Percentiles rank a stretch among this genome's conserved stretches.
Evolutionary conservation across 2,888 invertebrate species (phyloP).

Genomic region (Hemaris fuciformis): DNA sequence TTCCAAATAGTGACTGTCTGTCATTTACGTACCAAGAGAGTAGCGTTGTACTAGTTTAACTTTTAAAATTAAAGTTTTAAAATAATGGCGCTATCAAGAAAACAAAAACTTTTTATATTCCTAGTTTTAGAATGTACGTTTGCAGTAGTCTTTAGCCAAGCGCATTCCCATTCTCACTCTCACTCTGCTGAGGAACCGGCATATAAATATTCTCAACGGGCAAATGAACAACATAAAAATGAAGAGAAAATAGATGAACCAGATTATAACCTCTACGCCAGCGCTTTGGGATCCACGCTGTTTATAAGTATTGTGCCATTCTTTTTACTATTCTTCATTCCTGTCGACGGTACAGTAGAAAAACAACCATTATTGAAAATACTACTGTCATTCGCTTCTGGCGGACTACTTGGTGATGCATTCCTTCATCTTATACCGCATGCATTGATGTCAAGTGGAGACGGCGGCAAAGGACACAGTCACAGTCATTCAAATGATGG

Average conservation of each 20-base stretch:
- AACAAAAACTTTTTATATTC: conserved; percentile 1
- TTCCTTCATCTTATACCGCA: conserved; percentile 99
- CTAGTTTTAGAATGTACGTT: conserved; percentile 38
- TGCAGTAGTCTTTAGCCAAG: conserved; percentile 54
- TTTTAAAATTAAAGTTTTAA: not conserved
- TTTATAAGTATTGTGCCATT: conserved; percentile 98
- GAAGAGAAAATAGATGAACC: conserved; percentile 61
- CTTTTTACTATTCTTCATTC: conserved; percentile 95
- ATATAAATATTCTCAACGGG: conserved; percentile 91
- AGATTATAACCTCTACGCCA: conserved; percentile 84
- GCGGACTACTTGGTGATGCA: conserved; percentile 98
- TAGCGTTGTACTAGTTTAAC: not conserved
- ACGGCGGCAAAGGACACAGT: conserved; percentile 68
- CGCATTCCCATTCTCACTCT: conserved; percentile 79
- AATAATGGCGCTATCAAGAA: conserved; percentile 7
- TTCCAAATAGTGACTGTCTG: not conserved
- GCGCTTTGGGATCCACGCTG: conserved; percentile 94
- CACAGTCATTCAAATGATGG: conserved; percentile 79
- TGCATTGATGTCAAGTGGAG: conserved; percentile 82
- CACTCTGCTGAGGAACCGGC: conserved; percentile 84
- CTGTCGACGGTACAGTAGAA: conserved; percentile 91
- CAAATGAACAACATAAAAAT: conserved; percentile 71
- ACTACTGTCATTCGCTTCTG: conserved; percentile 95
- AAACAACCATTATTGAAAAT: conserved; percentile 94
- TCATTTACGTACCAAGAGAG: not conserved